Evolutionary conservation across 2,113 vertebrate species (phyloP).

Genomic region (Tautogolabrus adspersus): DNA sequence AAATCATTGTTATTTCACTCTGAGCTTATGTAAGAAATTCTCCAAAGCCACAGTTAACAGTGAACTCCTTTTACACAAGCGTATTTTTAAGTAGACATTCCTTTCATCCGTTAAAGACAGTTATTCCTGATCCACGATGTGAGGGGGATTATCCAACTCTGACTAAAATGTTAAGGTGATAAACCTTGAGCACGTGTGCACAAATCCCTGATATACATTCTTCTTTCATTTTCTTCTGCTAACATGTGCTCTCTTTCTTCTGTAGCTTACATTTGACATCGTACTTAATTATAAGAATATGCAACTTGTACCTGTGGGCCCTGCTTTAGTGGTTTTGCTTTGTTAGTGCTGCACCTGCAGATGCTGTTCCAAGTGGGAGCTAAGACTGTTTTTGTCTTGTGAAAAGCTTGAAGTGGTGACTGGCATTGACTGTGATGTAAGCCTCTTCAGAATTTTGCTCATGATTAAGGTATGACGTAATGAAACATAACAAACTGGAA

Average conservation of each 20-base stretch:
- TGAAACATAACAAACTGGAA: constrained; percentile 1
- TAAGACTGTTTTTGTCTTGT: constrained; percentile 10
- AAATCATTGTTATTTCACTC: not conserved
- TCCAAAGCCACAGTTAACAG: not conserved
- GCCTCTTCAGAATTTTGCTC: constrained; percentile 20
- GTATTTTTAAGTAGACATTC: constrained; percentile 27
- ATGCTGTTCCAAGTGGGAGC: not conserved
- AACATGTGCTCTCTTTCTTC: not conserved
- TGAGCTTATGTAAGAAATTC: constrained; percentile 6
- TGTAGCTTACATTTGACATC: not conserved
- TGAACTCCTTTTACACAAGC: not conserved
- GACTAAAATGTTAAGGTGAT: constrained; percentile 51
- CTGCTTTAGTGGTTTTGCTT: not conserved
- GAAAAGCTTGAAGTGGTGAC: constrained; percentile 48
- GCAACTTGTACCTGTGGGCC: not conserved
- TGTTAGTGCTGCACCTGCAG: not conserved
- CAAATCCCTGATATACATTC: constrained; percentile 42
- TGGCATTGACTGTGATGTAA: constrained; percentile 45
- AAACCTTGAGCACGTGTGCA: constrained; percentile 49
- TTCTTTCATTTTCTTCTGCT: not conserved
- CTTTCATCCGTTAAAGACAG: constrained; percentile 35
- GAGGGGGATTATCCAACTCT: constrained; percentile 51
- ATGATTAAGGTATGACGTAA: constrained; percentile 1
- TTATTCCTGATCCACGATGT: constrained; percentile 55
- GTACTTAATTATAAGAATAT: not conserved